Evolutionary conservation across 2,888 invertebrate species (phyloP).

Genomic region (Hydropsyche betteni): DNA sequence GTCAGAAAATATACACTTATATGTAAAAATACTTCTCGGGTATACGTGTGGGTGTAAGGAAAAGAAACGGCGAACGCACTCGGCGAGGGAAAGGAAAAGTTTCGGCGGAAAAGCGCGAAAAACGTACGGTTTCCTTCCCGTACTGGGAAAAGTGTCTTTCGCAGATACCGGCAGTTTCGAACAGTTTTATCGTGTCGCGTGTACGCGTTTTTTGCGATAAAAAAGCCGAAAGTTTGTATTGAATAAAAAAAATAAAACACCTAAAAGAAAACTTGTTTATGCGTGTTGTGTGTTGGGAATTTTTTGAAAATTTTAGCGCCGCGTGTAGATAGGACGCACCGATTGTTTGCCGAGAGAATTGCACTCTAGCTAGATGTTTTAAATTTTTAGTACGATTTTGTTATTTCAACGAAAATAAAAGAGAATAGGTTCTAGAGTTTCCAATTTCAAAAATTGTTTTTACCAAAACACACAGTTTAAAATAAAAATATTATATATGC

Average conservation of each 20-base stretch:
- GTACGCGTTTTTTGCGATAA: slow-evolving; percentile 14
- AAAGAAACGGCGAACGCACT: neutral
- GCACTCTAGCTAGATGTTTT: too few species aligned
- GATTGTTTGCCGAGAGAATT: too few species aligned
- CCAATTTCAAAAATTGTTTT: too few species aligned
- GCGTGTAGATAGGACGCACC: too few species aligned
- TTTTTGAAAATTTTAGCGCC: too few species aligned
- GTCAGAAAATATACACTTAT: slow-evolving; percentile 1
- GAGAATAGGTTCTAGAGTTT: too few species aligned
- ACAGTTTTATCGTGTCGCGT: slow-evolving; percentile 12
- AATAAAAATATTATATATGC: too few species aligned
- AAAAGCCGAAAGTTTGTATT: slow-evolving; percentile 12
- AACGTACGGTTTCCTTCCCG: slow-evolving; percentile 23
- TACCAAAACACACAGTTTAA: too few species aligned
- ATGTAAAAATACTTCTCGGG: neutral
- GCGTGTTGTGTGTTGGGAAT: too few species aligned
- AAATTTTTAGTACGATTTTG: too few species aligned
- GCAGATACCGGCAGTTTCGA: slow-evolving; percentile 20
- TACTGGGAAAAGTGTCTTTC: slow-evolving; percentile 16
- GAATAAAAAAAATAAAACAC: slow-evolving; percentile 2
- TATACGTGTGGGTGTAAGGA: neutral
- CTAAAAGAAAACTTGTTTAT: too few species aligned
- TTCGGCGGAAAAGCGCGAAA: slow-evolving; percentile 24
- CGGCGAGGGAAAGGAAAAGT: slow-evolving; percentile 4
- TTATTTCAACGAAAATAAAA: too few species aligned